A percentile compares a stretch with the other conserved stretches of the same genome.
Conservation (phyloP, 2,888 invertebrate species). For the Ctena decussata region DNA sequence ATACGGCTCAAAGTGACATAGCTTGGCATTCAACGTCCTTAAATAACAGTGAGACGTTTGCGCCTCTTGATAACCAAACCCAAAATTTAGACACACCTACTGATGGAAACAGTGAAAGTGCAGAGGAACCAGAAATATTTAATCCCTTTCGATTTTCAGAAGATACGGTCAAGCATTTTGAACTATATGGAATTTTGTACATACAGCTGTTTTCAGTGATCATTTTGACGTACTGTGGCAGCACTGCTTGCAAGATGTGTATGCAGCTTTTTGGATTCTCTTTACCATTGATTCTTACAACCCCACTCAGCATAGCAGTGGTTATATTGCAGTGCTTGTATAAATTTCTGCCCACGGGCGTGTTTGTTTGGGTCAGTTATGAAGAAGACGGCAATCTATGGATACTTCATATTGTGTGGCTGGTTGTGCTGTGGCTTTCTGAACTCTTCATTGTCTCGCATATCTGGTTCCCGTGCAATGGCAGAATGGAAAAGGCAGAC, state of each 20-base stretch:
- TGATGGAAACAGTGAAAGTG: neutral
- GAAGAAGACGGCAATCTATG: conserved; percentile 65
- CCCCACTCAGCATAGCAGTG: conserved; percentile 83
- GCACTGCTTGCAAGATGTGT: conserved; percentile 88
- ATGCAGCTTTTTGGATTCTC: conserved; percentile 87
- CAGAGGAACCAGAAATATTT: neutral
- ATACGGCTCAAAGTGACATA: conserved; percentile 21
- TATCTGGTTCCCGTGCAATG: conserved; percentile 81
- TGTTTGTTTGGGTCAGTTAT: conserved; percentile 73
- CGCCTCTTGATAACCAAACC: neutral
- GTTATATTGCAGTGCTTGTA: conserved; percentile 71
- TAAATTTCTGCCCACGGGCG: conserved; percentile 67
- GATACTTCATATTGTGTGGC: conserved; percentile 68
- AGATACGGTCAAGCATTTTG: conserved; percentile 59
- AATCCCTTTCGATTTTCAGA: conserved; percentile 37
- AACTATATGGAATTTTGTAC: conserved; percentile 70
- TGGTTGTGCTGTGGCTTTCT: conserved; percentile 79
- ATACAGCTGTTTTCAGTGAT: conserved; percentile 65
- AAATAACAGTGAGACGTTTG: no score
- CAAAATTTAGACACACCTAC: neutral
- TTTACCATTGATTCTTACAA: conserved; percentile 86
- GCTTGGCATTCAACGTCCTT: neutral
- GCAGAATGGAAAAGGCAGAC: conserved; percentile 82
- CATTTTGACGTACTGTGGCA: conserved; percentile 87
- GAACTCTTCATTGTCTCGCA: conserved; percentile 81